Base-by-base conservation (phyloP, 2,888 invertebrate genomes). In the Volucella inanis region DNA sequence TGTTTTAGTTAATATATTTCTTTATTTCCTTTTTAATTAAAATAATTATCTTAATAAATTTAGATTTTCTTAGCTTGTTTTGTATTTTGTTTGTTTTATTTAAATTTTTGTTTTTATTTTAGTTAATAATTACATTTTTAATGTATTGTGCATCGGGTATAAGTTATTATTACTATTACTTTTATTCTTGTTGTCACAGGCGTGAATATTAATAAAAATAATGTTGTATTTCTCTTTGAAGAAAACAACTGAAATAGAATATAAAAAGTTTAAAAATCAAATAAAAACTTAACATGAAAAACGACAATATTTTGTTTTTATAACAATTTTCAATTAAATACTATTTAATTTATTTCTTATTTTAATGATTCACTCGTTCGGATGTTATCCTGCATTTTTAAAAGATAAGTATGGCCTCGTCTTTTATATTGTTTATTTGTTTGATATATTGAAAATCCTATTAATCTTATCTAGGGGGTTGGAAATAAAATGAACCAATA, bases 341-440 rank as follows among this genome's bases (percentile, higher is more conserved):
- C 49, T 62, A 62, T 22, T 59, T 52, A 11, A 4, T 68, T 62
- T 47, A 62, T 79, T 71, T 71, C 65, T 87, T 82, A 78, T 87
- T 82, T 84, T 74, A 76, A 72, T 87, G 54, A 74, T 75, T 71
- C 76, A 76, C 64, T 71, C 68, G 50, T 41, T 62, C 57, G 75
- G 75, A 75, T 65, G 75, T 75, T 49, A 64, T 68, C 45, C 70
- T 61, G 31, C 22, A 57, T 77, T 72, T 79, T 47, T 14, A 41
- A 59, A 52, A 54, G 41, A 71, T 47, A 78, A 83, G 83, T 83
- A 87, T 89, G 87, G 89, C 87, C 78, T 86, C 87, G 87, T 87
- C 88, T 87, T 87, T 80, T 84, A 87, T 89, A 89, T 88, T 88
- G 88, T 89, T 89, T 87, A 88, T 87, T 88, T 88, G 84, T 88